Evolutionary conservation across 2,888 invertebrate genomes (phyloP), one percentile per base, ranked within the genome.

Genomic region (Tryphoninae sp.): DNA sequence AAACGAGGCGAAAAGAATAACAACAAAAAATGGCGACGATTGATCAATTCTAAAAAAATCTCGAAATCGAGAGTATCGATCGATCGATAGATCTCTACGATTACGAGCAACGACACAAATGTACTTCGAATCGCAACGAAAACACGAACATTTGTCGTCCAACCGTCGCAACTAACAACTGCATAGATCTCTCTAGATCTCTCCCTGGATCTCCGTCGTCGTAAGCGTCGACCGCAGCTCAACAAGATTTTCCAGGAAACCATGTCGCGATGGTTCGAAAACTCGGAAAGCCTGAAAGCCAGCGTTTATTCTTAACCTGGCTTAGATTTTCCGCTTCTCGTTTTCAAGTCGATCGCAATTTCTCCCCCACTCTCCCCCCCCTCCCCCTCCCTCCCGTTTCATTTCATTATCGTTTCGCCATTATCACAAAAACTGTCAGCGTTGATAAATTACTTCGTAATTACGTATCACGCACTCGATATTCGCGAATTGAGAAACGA

Each of bases 21-120:
- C 13, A 7, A 11, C 0, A 19, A 64, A 42, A 8, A 11, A 64
- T 64, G 26, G 3, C 42, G 45, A 6, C 19, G 64, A 19, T 68
- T 16, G 49, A 23, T 13, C 9, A 77, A 53, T 45, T 40, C 64
- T 26, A 26, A 42, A 40, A 40, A 71, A 26, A 51, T 64, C 6
- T 55, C 53, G 42, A 71, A 26, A 16, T 26, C 62, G 69, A 40
- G 77, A 71, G 77, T 71, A 71, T 78, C 71, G 77, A 71, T 53
- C 59, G 9, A 26, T 64, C 71, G 53, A 33, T 64, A 33, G 77
- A 19, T 19, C 7, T 49, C n/a, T 2, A 49, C 49, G 49, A 33
- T 6, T 4, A 33, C 3, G 33, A 33, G 33, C 11, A 13, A 45
- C 13, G 13, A 13, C 45, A 13, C 19, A 19, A 19, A 19, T 45